phyloP scores from a whole-genome alignment of 1,140 invertebrate species.

The Trichonephila clavipes region DNA sequence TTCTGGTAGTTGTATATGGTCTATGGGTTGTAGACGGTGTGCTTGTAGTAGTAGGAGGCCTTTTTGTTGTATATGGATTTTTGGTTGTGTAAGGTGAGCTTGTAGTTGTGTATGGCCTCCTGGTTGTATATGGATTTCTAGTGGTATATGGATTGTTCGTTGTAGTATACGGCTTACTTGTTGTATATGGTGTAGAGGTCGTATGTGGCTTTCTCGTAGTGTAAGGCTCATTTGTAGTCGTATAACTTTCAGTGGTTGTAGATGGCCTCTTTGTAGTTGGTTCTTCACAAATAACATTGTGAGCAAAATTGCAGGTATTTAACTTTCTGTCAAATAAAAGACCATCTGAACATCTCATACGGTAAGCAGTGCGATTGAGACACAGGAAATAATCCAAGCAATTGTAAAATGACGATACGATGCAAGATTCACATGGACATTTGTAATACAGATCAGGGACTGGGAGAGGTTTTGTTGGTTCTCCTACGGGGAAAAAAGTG shows the following conservation, averaged over 20 bases:
- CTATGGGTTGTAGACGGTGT: not conserved
- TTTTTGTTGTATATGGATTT: not conserved
- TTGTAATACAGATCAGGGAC: not conserved
- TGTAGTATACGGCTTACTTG: not conserved
- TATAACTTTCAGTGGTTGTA: too few relatives aligned
- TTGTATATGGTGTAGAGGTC: not conserved
- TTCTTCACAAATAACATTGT: not conserved
- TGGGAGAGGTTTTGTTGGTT: not conserved
- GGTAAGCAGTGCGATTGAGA: not conserved
- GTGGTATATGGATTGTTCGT: not conserved
- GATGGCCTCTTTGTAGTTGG: not conserved
- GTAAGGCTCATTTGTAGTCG: not conserved
- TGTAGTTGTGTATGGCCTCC: too few relatives aligned
- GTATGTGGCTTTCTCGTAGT: not conserved
- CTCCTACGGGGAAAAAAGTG: not conserved
- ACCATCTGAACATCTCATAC: constrained; percentile 15
- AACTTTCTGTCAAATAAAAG: not conserved
- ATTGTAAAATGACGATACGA: not conserved
- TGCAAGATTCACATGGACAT: constrained; percentile 50
- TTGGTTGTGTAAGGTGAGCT: not conserved
- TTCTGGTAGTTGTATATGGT: not conserved
- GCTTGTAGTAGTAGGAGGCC: not conserved
- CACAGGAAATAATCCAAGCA: constrained; percentile 61
- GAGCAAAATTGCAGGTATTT: constrained; percentile 48
- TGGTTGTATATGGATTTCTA: too few relatives aligned